Evolutionary conservation across 2,113 vertebrate species (phyloP), one percentile per base, ranked within the genome.

Genomic region (Illadopsis cleaveri): DNA sequence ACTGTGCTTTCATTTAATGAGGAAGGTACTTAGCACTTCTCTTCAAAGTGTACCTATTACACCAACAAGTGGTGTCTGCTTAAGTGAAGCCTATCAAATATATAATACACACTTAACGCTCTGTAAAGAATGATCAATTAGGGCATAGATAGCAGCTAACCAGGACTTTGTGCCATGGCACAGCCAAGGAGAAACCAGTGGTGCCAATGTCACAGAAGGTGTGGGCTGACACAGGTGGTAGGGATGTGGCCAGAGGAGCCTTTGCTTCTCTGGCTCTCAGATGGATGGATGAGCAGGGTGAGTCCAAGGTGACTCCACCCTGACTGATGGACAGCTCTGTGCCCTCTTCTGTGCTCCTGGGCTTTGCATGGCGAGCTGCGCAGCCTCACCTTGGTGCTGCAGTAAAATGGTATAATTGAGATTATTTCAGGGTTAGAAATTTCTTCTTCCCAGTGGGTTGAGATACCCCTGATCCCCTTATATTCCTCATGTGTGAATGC

Each of bases 191-290:
- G 31, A 37, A 50, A 2, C 14, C 14, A 9, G 19, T n/a, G 75
- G 10, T 48, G 75, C 23, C 54, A 33, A 20, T 48, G 13, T 45
- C 15, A 2, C 0, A 0, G 64, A 1, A 15, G 31, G 20, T 10
- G 0, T 12, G 44, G 31, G 33, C 48, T 88, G 51, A 35, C 0
- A 2, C 3, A 14, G 18, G 40, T 44, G 28, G 15, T 27, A 14
- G 56, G 69, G 65, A 50, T n/a, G 50, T 2, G 24, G 20, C n/a
- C 37, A 30, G 72, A 77, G 57, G n/a, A 70, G 37, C 54, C 19
- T 77, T 53, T 57, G 37, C 24, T 77, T 45, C 40, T 77, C 53
- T 56, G 48, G 10, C 60, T 84, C 44, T 60, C 2, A 5, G 23
- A 17, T 28, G 40, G 6, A 8, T 70, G 75, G 8, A 6, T 62